These are phyloP conservation scores for Drosophila longiperda DNA, from an alignment of 2,888 invertebrate species.

Conservation along the genomic window DNA sequence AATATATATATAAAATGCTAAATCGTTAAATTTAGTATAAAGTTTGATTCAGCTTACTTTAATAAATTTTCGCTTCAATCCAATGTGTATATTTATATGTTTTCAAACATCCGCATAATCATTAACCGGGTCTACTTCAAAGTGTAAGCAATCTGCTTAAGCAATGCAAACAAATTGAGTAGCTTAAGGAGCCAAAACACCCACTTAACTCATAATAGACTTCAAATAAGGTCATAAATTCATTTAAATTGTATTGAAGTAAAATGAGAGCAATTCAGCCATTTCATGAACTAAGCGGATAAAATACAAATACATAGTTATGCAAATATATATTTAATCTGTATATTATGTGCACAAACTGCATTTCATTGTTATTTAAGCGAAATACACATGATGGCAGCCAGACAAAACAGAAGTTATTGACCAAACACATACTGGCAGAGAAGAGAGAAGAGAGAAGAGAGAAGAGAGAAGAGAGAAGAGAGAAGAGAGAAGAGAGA, in stretches of 20 bases:
- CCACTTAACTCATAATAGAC: slow-evolving; percentile 8
- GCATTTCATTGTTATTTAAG: slow-evolving; percentile 13
- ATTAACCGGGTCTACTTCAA: slow-evolving; percentile 1
- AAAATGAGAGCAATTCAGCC: neutral
- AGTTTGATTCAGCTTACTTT: neutral
- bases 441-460: neutral
- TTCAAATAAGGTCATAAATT: neutral
- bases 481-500: slow-evolving; percentile 1
- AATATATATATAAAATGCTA: neutral
- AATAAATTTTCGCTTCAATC: neutral
- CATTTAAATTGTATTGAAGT: slow-evolving; percentile 16
- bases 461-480: neutral
- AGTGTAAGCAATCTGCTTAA: slow-evolving; percentile 7
- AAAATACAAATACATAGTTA: neutral
- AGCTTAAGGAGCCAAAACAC: slow-evolving; percentile 28
- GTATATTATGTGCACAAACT: slow-evolving; percentile 18
- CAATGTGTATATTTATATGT: neutral
- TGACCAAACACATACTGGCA: neutral
- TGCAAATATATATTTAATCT: neutral
- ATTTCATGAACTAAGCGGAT: slow-evolving; percentile 50
- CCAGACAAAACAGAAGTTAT: slow-evolving; percentile 13
- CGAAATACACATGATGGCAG: slow-evolving; percentile 19
- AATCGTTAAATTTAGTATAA: neutral
- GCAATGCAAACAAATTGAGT: slow-evolving; percentile 38
- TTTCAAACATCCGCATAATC: neutral